Conservation (phyloP, 2,113 vertebrate genomes). For the Corythaixoides concolor region DNA sequence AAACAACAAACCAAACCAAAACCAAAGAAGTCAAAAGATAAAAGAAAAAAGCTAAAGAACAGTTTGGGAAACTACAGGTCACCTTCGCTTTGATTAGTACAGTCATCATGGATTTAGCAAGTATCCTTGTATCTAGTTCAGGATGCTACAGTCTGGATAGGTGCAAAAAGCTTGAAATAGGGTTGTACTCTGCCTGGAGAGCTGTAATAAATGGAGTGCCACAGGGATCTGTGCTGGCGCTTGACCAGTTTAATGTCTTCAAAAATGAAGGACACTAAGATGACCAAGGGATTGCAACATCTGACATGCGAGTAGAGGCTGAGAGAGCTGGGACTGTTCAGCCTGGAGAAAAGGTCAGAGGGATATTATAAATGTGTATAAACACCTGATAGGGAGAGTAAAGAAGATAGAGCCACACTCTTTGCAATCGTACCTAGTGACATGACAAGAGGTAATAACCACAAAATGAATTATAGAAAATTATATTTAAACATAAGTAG, state of each 20-base stretch:
- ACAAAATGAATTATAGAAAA: not conserved
- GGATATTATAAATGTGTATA: not conserved
- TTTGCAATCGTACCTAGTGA: not conserved
- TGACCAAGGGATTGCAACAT: not conserved
- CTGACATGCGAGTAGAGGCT: not conserved
- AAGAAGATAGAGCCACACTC: not conserved
- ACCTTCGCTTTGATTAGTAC: not conserved
- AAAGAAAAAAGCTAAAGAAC: not conserved
- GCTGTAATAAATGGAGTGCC: not conserved
- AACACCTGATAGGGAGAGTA: not conserved
- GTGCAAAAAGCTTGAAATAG: too few relatives aligned
- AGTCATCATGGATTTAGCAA: not conserved
- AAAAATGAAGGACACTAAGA: not conserved
- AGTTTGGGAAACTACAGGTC: not conserved
- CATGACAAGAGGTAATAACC: not conserved
- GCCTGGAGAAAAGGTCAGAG: not conserved
- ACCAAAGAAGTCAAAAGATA: too few relatives aligned
- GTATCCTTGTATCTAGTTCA: not conserved
- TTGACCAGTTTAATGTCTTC: not conserved
- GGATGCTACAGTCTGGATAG: not conserved
- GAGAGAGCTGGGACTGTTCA: not conserved
- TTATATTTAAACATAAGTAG: not conserved
- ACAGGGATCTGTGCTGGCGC: not conserved
- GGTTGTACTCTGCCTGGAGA: not conserved
- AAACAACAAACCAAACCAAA: too few relatives aligned